Evolutionary conservation across 1,140 invertebrate species (phyloP).

Genomic region (Venustaconcha ellipsiformis): DNA sequence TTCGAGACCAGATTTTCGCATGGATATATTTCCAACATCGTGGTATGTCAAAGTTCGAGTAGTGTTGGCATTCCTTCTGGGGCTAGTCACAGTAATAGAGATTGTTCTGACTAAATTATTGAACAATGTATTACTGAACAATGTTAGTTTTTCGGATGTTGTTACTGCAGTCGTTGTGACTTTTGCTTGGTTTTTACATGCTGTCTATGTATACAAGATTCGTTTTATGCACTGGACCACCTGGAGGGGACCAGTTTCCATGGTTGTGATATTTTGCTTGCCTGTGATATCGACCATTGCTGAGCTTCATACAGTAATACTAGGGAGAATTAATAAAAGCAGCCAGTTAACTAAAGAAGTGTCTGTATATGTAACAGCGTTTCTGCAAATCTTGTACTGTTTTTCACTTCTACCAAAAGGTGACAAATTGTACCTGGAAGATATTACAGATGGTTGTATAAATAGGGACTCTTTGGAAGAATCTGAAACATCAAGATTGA

Average conservation of each 20-base stretch:
- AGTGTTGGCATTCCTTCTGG: slow-evolving; percentile 68
- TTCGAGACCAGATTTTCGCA: slow-evolving; percentile 72
- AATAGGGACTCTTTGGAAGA: slow-evolving; percentile 31
- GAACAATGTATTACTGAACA: slow-evolving; percentile 49
- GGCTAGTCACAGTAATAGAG: slow-evolving; percentile 74
- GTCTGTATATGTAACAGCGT: slow-evolving; percentile 46
- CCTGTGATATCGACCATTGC: slow-evolving; percentile 74
- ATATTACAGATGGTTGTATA: slow-evolving; percentile 51
- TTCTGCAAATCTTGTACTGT: slow-evolving; percentile 61
- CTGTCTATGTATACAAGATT: slow-evolving; percentile 79
- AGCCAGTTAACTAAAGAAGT: slow-evolving; percentile 71
- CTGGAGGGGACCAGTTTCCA: slow-evolving; percentile 78
- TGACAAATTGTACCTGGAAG: slow-evolving; percentile 36
- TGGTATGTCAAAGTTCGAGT: slow-evolving; percentile 51
- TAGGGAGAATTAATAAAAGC: slow-evolving; percentile 46
- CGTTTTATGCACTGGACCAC: slow-evolving; percentile 73
- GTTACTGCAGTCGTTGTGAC: slow-evolving; percentile 77
- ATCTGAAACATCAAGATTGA: slow-evolving; percentile 69
- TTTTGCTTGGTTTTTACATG: slow-evolving; percentile 84
- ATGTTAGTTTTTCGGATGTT: slow-evolving; percentile 75
- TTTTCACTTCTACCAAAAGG: slow-evolving; percentile 53
- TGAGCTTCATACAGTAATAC: slow-evolving; percentile 58
- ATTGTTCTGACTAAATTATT: slow-evolving; percentile 77
- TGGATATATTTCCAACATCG: slow-evolving; percentile 71
- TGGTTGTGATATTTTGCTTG: slow-evolving; percentile 77